Evolutionary conservation across 2,888 invertebrate genomes (phyloP).

Genomic region (Pammene aurita): DNA sequence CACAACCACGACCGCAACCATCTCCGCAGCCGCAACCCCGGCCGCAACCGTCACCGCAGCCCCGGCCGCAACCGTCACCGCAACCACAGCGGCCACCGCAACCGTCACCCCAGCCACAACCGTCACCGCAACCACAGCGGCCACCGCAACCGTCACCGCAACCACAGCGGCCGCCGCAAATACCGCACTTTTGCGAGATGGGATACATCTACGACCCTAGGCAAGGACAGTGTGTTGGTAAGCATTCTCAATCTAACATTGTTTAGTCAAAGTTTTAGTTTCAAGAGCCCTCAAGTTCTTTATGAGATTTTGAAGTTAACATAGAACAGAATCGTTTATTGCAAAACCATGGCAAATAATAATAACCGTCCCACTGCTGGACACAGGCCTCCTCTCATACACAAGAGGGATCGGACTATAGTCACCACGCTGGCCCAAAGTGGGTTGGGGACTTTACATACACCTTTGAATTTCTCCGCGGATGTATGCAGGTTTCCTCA

Average conservation of each 20-base stretch:
- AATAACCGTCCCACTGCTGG: no score
- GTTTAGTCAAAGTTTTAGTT: neutral
- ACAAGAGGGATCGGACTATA: no score
- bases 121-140: conserved; percentile 42
- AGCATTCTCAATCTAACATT: conserved; percentile 48
- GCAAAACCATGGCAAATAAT: no score
- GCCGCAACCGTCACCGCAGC: conserved; percentile 45
- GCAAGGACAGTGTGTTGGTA: conserved; percentile 67
- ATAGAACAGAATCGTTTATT: no score
- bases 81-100: conserved; percentile 54
- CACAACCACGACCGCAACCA: conserved; percentile 49
- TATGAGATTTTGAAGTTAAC: no score
- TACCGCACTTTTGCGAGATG: conserved; percentile 58
- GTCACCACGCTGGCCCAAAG: no score
- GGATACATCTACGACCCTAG: conserved; percentile 63
- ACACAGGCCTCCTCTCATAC: no score
- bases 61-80: conserved; percentile 19
- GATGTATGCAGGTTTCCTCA: no score
- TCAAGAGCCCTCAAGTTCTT: no score
- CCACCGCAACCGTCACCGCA: conserved; percentile 2
- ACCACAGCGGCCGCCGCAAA: conserved; percentile 49
- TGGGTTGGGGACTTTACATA: no score
- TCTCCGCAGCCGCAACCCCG: conserved; percentile 51
- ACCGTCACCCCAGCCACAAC: conserved; percentile 50
- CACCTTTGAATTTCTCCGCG: no score